Evolutionary conservation across 1,140 invertebrate species (phyloP).

Genomic region (Sinonovacula constricta): DNA sequence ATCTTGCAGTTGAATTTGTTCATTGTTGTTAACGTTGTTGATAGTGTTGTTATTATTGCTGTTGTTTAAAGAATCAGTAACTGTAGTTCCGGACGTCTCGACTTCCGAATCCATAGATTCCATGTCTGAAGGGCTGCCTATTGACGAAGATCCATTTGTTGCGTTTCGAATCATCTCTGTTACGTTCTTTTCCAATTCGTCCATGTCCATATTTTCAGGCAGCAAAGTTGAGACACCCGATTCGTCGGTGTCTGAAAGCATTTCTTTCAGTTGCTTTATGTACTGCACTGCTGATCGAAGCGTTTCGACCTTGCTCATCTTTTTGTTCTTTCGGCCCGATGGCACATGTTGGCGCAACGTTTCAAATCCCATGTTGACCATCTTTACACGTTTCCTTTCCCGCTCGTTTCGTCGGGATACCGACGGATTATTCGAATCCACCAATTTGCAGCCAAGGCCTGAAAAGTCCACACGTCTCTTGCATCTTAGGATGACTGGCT

Average conservation of each 20-base stretch:
- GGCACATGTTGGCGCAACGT: slow-evolving; percentile 76
- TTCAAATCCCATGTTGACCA: slow-evolving; percentile 87
- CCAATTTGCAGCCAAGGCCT: slow-evolving; percentile 67
- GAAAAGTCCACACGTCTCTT: slow-evolving; percentile 72
- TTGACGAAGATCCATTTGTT: slow-evolving; percentile 22
- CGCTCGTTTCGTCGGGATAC: slow-evolving; percentile 94
- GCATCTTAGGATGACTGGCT: slow-evolving; percentile 69
- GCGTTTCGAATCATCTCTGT: slow-evolving; percentile 41
- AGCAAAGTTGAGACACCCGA: slow-evolving; percentile 7
- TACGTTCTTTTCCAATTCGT: slow-evolving; percentile 38
- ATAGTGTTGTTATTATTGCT: no score
- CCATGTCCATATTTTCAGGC: slow-evolving; percentile 41
- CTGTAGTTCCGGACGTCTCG: no score
- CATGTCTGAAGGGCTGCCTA: slow-evolving; percentile 30
- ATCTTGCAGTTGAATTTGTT: no score
- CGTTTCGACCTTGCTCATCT: slow-evolving; percentile 91
- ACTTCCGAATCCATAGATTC: no score
- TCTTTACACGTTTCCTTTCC: slow-evolving; percentile 95
- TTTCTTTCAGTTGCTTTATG: slow-evolving; percentile 89
- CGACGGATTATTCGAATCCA: slow-evolving; percentile 84
- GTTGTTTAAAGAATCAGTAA: no score
- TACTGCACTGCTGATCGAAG: slow-evolving; percentile 95
- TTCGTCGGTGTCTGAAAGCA: slow-evolving; percentile 83
- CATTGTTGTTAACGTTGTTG: no score
- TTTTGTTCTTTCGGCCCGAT: slow-evolving; percentile 80